Conservation (phyloP, 1,140 invertebrate genomes). For the Diachasma alloeum region DNA sequence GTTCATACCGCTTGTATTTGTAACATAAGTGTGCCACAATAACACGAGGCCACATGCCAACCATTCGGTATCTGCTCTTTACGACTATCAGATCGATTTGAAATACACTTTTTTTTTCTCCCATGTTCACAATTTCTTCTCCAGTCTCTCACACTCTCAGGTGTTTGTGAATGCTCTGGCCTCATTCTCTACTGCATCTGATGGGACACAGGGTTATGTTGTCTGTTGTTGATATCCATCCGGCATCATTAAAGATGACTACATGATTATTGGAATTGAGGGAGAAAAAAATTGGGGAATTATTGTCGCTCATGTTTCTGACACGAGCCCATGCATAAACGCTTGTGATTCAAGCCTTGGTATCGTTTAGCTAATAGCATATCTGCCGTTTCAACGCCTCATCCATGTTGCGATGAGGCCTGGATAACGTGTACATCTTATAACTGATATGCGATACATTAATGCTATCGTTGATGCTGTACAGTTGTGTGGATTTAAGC, state of each 20-base stretch:
- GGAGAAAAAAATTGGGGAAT: not conserved
- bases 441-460: slow-evolving; percentile 8
- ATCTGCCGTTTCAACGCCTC: slow-evolving; percentile 3
- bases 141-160: not conserved
- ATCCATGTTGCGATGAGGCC: not conserved
- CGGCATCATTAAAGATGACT: not conserved
- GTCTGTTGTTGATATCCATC: not conserved
- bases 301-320: slow-evolving; percentile 4
- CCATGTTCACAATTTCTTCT: not conserved
- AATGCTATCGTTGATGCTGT: slow-evolving; percentile 2
- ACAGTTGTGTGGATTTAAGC: not conserved
- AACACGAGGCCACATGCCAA: not conserved
- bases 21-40: slow-evolving; percentile 5
- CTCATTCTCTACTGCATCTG: not conserved
- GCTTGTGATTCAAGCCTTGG: not conserved
- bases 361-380: not conserved
- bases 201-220: not conserved
- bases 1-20: not conserved
- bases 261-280: not conserved
- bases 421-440: slow-evolving; percentile 10
- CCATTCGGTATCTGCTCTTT: not conserved
- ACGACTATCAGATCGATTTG: not conserved
- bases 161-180: not conserved
- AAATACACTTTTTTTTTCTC: not conserved
- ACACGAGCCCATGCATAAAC: not conserved